Evolutionary conservation across 2,113 vertebrate species (phyloP).

Genomic region (Thalassoma bifasciatum): DNA sequence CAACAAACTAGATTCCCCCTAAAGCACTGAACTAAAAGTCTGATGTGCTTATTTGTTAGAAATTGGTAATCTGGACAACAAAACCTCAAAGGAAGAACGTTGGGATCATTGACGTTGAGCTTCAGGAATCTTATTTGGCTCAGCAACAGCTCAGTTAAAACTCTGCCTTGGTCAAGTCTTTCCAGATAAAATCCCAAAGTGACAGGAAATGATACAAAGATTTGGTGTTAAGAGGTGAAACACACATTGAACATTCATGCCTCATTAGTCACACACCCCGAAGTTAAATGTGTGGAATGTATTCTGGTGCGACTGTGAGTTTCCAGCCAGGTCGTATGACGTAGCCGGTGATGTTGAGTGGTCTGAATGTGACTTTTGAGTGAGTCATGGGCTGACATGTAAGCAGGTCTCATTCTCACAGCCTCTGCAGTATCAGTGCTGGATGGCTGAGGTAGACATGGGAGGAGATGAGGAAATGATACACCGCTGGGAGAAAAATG

Average conservation of each 20-base stretch:
- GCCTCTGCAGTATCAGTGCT: neutral
- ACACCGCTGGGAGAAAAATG: conserved; percentile 25
- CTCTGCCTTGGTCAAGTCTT: conserved; percentile 20
- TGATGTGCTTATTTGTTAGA: neutral
- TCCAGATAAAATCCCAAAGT: conserved; percentile 44
- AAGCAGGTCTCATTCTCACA: conserved; percentile 8
- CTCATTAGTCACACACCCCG: conserved; percentile 53
- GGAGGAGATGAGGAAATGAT: conserved; percentile 29
- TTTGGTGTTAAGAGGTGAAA: conserved; percentile 21
- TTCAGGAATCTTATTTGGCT: conserved; percentile 26
- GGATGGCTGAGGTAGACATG: conserved; percentile 12
- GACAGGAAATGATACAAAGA: conserved; percentile 53
- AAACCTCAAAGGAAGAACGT: neutral
- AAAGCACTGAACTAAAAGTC: neutral
- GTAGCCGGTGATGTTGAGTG: conserved; percentile 18
- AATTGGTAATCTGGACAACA: neutral
- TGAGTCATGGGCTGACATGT: conserved; percentile 51
- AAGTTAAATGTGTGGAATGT: conserved; percentile 48
- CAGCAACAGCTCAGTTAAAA: conserved; percentile 22
- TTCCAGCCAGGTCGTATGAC: conserved; percentile 55
- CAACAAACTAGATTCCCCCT: neutral
- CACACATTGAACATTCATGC: conserved; percentile 30
- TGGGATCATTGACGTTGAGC: conserved; percentile 9
- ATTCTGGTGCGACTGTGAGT: conserved; percentile 19
- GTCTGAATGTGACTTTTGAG: conserved; percentile 33